Evolutionary conservation across 2,113 vertebrate genomes (phyloP).

Genomic region (Toxostoma redivivum): DNA sequence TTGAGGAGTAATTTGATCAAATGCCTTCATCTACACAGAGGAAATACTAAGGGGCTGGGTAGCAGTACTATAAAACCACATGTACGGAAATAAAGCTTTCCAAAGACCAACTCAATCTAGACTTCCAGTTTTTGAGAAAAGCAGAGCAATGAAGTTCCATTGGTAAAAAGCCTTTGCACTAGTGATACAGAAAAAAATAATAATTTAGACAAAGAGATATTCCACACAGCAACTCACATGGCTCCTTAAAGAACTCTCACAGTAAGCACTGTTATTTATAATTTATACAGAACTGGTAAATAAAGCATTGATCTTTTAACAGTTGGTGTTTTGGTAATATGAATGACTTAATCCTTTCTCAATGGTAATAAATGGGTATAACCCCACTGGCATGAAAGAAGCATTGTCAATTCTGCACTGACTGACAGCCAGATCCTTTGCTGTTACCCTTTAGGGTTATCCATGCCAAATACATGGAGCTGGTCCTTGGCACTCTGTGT

Average conservation of each 20-base stretch:
- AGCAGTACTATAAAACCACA: neutral
- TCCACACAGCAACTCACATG: neutral
- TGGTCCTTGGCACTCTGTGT: neutral
- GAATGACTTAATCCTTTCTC: neutral
- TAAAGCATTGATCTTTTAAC: neutral
- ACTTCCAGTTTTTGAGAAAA: neutral
- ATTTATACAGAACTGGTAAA: neutral
- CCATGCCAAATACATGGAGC: neutral
- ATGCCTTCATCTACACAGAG: neutral
- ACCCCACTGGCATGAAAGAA: neutral
- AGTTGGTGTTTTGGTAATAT: neutral
- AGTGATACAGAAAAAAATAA: neutral
- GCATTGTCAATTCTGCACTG: neutral
- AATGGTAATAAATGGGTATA: neutral
- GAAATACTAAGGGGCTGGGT: neutral
- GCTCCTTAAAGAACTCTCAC: neutral
- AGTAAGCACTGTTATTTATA: neutral
- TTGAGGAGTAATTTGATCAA: neutral
- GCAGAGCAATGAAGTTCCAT: neutral
- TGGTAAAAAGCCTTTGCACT: neutral
- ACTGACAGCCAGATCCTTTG: neutral
- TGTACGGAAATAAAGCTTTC: neutral
- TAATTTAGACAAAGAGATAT: neutral
- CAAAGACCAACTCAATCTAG: neutral
- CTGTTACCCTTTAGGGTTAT: neutral